phyloP scores from a whole-genome alignment of 92 coral and sea anemone genomes.

The Phenganax subtilis region DNA sequence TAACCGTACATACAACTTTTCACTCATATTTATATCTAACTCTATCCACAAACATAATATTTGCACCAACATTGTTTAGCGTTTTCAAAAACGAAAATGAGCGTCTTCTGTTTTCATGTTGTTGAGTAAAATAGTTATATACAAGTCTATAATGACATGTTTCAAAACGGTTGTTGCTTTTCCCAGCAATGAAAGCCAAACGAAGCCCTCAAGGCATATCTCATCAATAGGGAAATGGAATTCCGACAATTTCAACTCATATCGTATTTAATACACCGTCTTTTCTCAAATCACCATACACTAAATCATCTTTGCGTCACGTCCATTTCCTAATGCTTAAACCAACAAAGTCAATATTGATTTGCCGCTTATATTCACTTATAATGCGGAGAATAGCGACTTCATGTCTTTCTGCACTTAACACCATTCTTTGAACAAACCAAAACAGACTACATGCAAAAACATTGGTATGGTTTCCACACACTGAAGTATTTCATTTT shows the following conservation, averaged over 20 bases:
- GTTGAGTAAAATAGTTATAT: slow-evolving; percentile 6
- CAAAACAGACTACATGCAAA: not conserved
- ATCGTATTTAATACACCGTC: not conserved
- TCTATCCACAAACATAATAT: not conserved
- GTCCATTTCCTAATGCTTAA: not conserved
- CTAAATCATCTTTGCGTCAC: not conserved
- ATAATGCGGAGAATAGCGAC: not conserved
- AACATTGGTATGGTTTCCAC: no score
- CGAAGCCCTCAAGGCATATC: slow-evolving; percentile 28
- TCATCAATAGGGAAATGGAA: slow-evolving; percentile 20
- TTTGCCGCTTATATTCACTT: slow-evolving; percentile 10
- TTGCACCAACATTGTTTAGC: not conserved
- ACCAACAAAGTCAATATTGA: slow-evolving; percentile 7
- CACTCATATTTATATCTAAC: not conserved
- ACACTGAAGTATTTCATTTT: not conserved
- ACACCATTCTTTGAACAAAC: not conserved
- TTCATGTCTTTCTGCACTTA: not conserved
- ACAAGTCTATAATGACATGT: slow-evolving; percentile 10
- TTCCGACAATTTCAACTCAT: slow-evolving; percentile 5
- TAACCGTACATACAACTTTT: not conserved
- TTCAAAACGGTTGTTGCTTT: slow-evolving; percentile 3
- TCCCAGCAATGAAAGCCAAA: not conserved
- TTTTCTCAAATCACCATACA: no score
- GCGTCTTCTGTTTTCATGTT: not conserved
- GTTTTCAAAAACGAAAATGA: not conserved